Base-by-base conservation (phyloP, 2,888 invertebrate species). In the Synanthedon tipuliformis region DNA sequence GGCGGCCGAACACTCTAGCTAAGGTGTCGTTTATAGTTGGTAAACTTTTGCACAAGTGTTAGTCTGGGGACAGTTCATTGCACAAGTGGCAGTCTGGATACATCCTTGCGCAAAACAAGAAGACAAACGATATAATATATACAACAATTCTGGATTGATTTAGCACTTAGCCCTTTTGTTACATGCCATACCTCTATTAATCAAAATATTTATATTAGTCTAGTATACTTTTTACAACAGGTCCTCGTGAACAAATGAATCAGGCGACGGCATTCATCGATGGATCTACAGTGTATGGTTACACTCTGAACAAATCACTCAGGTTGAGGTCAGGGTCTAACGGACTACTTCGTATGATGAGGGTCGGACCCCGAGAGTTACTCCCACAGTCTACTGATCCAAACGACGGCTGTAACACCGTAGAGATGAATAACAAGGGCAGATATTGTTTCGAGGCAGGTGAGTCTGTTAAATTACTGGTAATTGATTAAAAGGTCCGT, bases 251-350 rank as follows among this genome's bases (percentile, higher is more conserved):
- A 66, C 97, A 96, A 68, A 72, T 96, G 53, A 95, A 94, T 79
- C 96, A 96, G 81, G 94, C 93, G 0, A 92, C 94, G 0, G 89
- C 95, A 0, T 97, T 91, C 75, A 90, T 97, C 15, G 97, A 97
- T 72, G 96, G 90, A 0, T 96, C 96, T 0, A 90, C 90, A 1
- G 90, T 97, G 11, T 97, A 97, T 68, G 95, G 96, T 0, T 90
- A 89, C 52, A 86, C 87, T 2, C 81, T 85, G 3, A 71, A 76
- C 4, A 79, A 89, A 2, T 88, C 82, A 41, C 69, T 65, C 0
- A 69, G 81, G 1, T 75, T 93, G n/a, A 83, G 92, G 0, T 69
- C 79, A 0, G 78, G 78, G 7, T 41, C 67, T 0, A 89, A 88
- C 3, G 95, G 95, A 0, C 75, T 86, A 3, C 75, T 95, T 51